Percentiles rank a stretch among this genome's conserved stretches.
phyloP scores from a whole-genome alignment of 1,140 invertebrate species.

The Drosophila nikananu region DNA sequence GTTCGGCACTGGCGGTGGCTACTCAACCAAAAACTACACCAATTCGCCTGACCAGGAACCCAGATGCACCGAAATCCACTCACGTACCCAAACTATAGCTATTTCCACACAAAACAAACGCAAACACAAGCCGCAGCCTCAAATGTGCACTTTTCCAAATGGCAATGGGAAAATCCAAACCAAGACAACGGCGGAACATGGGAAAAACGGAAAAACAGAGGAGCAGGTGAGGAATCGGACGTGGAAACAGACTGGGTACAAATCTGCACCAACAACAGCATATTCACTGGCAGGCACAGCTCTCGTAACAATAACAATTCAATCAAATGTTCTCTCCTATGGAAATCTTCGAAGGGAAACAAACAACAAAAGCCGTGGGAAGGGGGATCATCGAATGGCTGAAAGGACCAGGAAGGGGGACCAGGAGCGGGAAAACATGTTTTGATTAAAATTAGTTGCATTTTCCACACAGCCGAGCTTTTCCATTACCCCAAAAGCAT shows the following conservation, averaged over 20 bases:
- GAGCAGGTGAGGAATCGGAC: constrained; percentile 6
- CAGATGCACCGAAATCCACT: constrained; percentile 61
- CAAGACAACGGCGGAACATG: constrained; percentile 38
- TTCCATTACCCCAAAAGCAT: neutral
- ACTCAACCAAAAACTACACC: constrained; percentile 48
- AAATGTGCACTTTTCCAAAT: constrained; percentile 71
- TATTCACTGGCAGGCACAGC: constrained; percentile 25
- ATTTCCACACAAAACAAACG: constrained; percentile 56
- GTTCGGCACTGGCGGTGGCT: constrained; percentile 4
- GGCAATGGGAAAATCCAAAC: constrained; percentile 28
- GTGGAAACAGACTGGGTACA: constrained; percentile 22
- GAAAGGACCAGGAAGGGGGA: neutral
- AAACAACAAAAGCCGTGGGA: constrained; percentile 39
- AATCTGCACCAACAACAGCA: constrained; percentile 36
- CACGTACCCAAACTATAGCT: constrained; percentile 61
- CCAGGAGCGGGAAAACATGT: constrained; percentile 38
- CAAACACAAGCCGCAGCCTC: constrained; percentile 41
- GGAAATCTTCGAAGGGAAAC: constrained; percentile 65
- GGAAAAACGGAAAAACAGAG: constrained; percentile 6
- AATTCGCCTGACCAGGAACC: constrained; percentile 36
- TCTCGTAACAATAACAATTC: constrained; percentile 80
- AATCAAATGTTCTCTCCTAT: constrained; percentile 75
- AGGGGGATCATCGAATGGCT: too few species aligned
- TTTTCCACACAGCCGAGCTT: constrained; percentile 21
- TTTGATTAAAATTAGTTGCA: constrained; percentile 66